phyloP scores from a whole-genome alignment of 2,888 invertebrate species.

The Hypena proboscidalis region DNA sequence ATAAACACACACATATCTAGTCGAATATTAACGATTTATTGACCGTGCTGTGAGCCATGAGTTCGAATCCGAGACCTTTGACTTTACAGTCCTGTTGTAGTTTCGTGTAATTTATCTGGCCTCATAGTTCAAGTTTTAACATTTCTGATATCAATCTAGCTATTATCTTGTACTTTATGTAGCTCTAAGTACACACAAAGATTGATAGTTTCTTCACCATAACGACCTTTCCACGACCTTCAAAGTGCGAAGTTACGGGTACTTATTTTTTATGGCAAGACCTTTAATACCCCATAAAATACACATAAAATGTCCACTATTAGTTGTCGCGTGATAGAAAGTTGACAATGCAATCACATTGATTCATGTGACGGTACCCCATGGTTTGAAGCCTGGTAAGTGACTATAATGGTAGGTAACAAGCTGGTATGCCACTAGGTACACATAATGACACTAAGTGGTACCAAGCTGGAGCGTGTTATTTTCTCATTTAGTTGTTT shows the following conservation, averaged over 20 bases:
- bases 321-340: constrained; percentile 26
- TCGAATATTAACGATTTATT: too few relatives aligned
- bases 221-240: constrained; percentile 33
- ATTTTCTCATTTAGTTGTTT: constrained; percentile 17
- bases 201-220: constrained; percentile 10
- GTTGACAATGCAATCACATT: constrained; percentile 36
- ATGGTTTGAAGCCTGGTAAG: constrained; percentile 9
- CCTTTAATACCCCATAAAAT: constrained; percentile 46
- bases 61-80: too few relatives aligned
- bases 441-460: constrained; percentile 7
- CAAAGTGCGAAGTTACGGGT: constrained; percentile 33
- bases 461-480: constrained; percentile 7
- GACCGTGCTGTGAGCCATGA: too few relatives aligned
- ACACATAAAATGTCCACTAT: constrained; percentile 34
- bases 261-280: constrained; percentile 45
- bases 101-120: too few relatives aligned
- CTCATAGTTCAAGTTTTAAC: too few relatives aligned
- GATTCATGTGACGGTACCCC: constrained; percentile 25
- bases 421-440: constrained; percentile 1
- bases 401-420: constrained; percentile 22
- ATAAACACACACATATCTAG: too few relatives aligned
- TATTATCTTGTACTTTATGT: too few relatives aligned
- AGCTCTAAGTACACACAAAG: constrained; percentile 10
- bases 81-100: too few relatives aligned
- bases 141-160: too few relatives aligned